phyloP scores from a whole-genome alignment of 2,113 vertebrate species.

The Anser brachyrhynchus region DNA sequence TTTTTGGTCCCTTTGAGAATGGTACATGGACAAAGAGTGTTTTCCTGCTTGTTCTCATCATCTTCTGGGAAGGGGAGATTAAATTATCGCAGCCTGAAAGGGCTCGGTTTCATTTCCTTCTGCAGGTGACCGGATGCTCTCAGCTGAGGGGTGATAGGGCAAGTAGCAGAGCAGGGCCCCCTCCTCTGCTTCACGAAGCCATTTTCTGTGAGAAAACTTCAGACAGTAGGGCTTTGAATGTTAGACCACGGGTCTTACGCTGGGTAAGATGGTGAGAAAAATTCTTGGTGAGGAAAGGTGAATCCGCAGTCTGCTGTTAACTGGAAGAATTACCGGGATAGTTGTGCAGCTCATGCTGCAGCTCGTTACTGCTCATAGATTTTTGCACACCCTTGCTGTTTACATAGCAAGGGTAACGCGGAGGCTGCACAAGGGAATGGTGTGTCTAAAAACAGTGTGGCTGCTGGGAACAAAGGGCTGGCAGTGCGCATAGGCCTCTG shows the following conservation, averaged over 20 bases:
- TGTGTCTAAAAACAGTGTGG: neutral
- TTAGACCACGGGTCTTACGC: neutral
- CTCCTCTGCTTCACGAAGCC: neutral
- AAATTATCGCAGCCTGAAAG: neutral
- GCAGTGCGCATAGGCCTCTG: neutral
- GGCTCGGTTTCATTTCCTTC: neutral
- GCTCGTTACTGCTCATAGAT: neutral
- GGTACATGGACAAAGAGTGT: neutral
- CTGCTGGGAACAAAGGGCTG: neutral
- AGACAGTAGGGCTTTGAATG: neutral
- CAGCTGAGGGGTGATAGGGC: neutral
- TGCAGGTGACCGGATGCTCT: neutral
- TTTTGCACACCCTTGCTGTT: neutral
- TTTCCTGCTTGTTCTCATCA: neutral
- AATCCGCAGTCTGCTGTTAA: neutral
- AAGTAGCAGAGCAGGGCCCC: neutral
- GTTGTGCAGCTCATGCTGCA: accelerated
- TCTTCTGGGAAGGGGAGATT: neutral
- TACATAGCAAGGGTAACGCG: neutral
- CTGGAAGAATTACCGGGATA: neutral
- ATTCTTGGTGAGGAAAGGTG: neutral
- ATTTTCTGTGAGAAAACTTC: neutral
- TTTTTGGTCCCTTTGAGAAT: neutral
- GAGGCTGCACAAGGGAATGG: neutral
- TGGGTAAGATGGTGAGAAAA: neutral